A percentile compares a stretch with the other conserved stretches of the same genome.
Evolutionary conservation across 2,888 invertebrate species (phyloP).

Genomic region (Diarsia brunnea): DNA sequence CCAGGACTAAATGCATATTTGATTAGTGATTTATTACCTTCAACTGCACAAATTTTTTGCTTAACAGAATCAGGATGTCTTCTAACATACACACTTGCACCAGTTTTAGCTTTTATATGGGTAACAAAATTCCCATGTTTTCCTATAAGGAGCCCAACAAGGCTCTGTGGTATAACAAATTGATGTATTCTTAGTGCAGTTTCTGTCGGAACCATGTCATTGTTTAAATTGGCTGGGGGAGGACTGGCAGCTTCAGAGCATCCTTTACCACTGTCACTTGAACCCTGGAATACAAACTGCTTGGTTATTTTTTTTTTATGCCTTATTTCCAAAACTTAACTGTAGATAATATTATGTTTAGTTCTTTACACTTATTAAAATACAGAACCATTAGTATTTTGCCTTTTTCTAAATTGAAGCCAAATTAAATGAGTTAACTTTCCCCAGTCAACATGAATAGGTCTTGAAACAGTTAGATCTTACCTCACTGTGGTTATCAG

Average conservation of each 20-base stretch:
- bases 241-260: constrained; percentile 94
- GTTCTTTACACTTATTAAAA: neutral
- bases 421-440: neutral
- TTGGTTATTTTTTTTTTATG: neutral
- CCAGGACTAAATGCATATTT: neutral
- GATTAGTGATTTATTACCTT: constrained; percentile 89
- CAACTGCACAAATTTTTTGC: constrained; percentile 95
- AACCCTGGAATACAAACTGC: constrained; percentile 89
- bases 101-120: constrained; percentile 94
- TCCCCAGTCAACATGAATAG: neutral
- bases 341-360: neutral
- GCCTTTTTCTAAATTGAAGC: neutral
- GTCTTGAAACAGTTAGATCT: constrained; percentile 36
- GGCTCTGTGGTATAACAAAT: constrained; percentile 93
- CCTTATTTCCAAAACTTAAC: neutral
- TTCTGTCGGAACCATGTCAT: constrained; percentile 83
- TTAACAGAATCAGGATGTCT: constrained; percentile 94
- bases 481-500: constrained; percentile 93
- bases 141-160: constrained; percentile 97
- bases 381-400: neutral
- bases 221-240: constrained; percentile 91
- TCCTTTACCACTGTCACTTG: constrained; percentile 96
- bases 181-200: constrained; percentile 91
- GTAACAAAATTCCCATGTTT: constrained; percentile 95
- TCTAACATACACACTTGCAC: constrained; percentile 95